Base-by-base conservation (phyloP, 1,140 invertebrate species). In the Pentalonia nigronervosa region DNA sequence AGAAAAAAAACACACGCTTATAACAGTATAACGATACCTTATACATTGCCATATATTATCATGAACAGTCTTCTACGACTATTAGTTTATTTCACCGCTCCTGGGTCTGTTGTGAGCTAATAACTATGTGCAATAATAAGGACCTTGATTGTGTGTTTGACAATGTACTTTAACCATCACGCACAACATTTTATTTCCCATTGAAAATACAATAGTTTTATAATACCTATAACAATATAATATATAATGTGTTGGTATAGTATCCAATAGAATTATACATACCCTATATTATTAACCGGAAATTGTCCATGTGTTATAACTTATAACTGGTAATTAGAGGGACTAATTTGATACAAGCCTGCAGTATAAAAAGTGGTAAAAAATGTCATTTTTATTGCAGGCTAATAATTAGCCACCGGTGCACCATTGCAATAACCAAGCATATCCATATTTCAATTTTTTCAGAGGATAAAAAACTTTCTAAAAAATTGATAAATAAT, bases 151-250 rank as follows among this genome's bases (percentile, higher is more conserved):
- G 89, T 56, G 60, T 91, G 41, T 34, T 45, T 30, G 30, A 25
- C 53, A 76, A 91, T 47, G 90, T 91, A 91, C 90, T 92, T 92
- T 92, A 11, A 50, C 60, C n/a, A 92, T 92, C 91, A 92, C 91
- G 91, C 91, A 83, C 67, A 36, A 11, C 67, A 36, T 92, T 81
- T 83, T 53, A 92, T 92, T 92, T 53, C 34, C 91, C 6, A 92
- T 47, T n/a, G 67, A 34, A 36, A 92, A 48, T 48, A 41, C 47
- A 91, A 84, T 76, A 50, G 81, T 48, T 25, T 53, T 48, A 76
- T 76, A 76, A 76, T 76, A 76, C 60, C 14, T 34, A 76, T n/a
- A 17, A 76, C 60, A 76, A 76, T n/a, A 41, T 41, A 41, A 41
- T 41, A 41, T 41, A 41, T 41, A 76, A 20, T 76, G 30, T n/a